These are phyloP conservation scores for Sitta europaea DNA, from an alignment of 2,113 vertebrate species.

Conservation along the genomic window DNA sequence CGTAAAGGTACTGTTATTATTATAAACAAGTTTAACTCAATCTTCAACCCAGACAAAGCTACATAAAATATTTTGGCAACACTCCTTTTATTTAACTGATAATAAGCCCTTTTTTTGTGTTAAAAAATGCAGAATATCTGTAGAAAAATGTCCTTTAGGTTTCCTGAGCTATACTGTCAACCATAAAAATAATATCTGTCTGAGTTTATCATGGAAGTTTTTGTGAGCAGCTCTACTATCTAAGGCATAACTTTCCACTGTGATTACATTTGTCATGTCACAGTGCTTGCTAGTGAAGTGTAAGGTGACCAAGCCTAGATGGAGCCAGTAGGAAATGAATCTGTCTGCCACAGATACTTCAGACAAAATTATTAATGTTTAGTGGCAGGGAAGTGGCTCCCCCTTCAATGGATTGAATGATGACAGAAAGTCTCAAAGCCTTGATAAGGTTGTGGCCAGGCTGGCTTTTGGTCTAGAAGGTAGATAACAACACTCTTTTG, in stretches of 20 bases:
- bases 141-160: background rate
- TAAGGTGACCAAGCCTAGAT: constrained; percentile 11
- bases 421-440: constrained; percentile 50
- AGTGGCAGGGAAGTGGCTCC: constrained; percentile 34
- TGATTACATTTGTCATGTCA: constrained; percentile 55
- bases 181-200: background rate
- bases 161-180: background rate
- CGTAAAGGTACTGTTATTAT: background rate
- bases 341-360: constrained; percentile 56
- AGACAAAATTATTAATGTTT: constrained; percentile 66
- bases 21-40: background rate
- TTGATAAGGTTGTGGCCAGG: constrained; percentile 53
- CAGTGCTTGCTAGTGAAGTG: background rate
- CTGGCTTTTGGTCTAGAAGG: constrained; percentile 33
- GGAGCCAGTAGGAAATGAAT: constrained; percentile 67
- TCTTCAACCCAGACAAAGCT: background rate
- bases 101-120: background rate
- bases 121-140: background rate
- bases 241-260: constrained; percentile 19
- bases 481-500: constrained; percentile 42
- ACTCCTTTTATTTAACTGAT: background rate
- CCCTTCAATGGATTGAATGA: constrained; percentile 37
- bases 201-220: constrained; percentile 15
- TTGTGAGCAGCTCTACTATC: constrained; percentile 22
- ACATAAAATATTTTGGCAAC: background rate